These are phyloP conservation scores for Lamellibrachia columna DNA, from an alignment of 2,888 invertebrate species.

Conservation along the genomic window DNA sequence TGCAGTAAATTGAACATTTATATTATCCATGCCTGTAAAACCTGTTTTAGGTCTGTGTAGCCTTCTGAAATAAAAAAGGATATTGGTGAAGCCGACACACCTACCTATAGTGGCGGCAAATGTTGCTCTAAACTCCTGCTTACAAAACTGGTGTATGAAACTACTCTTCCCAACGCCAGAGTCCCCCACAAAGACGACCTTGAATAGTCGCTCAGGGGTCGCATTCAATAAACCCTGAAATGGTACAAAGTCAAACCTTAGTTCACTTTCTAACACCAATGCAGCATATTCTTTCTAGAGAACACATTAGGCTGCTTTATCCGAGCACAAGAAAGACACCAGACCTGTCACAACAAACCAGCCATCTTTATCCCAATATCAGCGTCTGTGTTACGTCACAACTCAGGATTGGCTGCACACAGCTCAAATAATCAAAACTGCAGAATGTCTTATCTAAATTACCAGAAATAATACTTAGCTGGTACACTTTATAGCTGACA, in stretches of 20 bases:
- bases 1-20: no score
- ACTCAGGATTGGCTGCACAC: background rate
- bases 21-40: background rate
- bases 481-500: no score
- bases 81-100: background rate
- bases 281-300: no score
- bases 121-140: constrained; percentile 84
- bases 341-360: no score
- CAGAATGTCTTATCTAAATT: background rate
- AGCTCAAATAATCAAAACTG: background rate
- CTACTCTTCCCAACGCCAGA: constrained; percentile 97
- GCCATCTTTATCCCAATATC: no score
- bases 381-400: background rate
- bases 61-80: background rate
- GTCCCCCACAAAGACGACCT: constrained; percentile 75
- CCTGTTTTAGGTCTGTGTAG: background rate
- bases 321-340: background rate
- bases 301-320: no score
- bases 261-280: background rate
- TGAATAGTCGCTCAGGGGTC: constrained; percentile 40
- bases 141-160: constrained; percentile 93
- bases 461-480: background rate
- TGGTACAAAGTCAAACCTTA: background rate
- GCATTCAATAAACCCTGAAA: constrained; percentile 28
- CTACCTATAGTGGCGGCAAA: constrained; percentile 93